Evolutionary conservation across 2,888 invertebrate species (phyloP).

Genomic region (Lasioglossum vierecki): DNA sequence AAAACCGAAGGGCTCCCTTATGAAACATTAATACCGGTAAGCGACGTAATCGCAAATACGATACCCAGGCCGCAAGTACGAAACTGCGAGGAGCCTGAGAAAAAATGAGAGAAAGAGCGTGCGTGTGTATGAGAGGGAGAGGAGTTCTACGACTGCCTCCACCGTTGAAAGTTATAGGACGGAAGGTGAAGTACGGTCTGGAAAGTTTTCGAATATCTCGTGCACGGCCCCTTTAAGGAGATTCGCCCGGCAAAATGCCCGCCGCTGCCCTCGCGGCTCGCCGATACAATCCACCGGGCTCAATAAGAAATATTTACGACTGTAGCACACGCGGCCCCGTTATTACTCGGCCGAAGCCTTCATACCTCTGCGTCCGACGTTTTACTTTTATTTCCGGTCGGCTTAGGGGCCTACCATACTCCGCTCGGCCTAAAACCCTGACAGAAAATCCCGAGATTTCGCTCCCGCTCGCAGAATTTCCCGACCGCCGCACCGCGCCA

Average conservation of each 20-base stretch:
- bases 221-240: slow-evolving; percentile 21
- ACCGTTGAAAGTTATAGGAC: slow-evolving; percentile 25
- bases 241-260: slow-evolving; percentile 26
- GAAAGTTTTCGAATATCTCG: slow-evolving; percentile 55
- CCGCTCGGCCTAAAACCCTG: background rate
- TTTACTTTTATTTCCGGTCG: slow-evolving; percentile 41
- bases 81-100: background rate
- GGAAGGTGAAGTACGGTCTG: slow-evolving; percentile 37
- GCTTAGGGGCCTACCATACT: slow-evolving; percentile 29
- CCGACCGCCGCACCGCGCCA: background rate
- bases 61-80: background rate
- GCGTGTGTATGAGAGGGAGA: background rate
- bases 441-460: slow-evolving; percentile 34
- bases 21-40: slow-evolving; percentile 34
- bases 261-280: slow-evolving; percentile 21
- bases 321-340: slow-evolving; percentile 53
- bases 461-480: background rate
- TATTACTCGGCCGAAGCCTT: slow-evolving; percentile 52
- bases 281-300: slow-evolving; percentile 47
- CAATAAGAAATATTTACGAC: slow-evolving; percentile 68
- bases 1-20: slow-evolving; percentile 26
- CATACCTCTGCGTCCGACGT: slow-evolving; percentile 53
- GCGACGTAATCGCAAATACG: slow-evolving; percentile 18
- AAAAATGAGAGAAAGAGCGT: background rate
- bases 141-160: background rate